A percentile compares a stretch with the other conserved stretches of the same genome.
These are phyloP conservation scores for Piscicola geometra DNA, from an alignment of 2,888 invertebrate species.

Conservation along the genomic window DNA sequence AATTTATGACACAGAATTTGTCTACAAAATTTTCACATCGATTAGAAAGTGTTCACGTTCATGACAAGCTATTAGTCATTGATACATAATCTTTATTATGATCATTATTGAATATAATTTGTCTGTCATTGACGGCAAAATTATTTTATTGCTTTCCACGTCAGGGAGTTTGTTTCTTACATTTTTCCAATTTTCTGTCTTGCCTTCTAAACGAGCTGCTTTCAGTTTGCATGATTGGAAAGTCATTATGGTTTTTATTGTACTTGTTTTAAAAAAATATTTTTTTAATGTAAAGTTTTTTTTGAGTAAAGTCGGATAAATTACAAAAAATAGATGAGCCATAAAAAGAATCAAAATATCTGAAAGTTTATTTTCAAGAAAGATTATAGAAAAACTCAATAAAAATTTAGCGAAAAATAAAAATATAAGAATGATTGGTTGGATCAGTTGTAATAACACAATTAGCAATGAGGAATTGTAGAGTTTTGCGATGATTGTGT, in stretches of 20 bases:
- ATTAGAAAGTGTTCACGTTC: not conserved
- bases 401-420: not conserved
- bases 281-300: not conserved
- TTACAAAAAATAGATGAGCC: too few relatives aligned
- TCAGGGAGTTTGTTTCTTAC: not conserved
- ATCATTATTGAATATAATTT: not conserved
- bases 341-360: not conserved
- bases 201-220: too few relatives aligned
- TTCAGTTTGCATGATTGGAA: too few relatives aligned
- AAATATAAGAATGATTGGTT: not conserved
- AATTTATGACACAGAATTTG: too few relatives aligned
- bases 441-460: slow-evolving; percentile 2
- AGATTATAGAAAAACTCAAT: too few relatives aligned
- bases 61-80: not conserved
- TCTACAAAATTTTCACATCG: too few relatives aligned
- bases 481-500: too few relatives aligned
- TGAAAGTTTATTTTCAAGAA: not conserved
- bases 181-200: too few relatives aligned
- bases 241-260: too few relatives aligned
- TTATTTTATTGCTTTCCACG: not conserved
- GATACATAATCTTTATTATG: not conserved
- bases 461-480: not conserved
- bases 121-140: not conserved
- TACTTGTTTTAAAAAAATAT: not conserved
- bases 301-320: too few relatives aligned